phyloP scores from a whole-genome alignment of 2,888 invertebrate genomes.

The Rhingia rostrata region DNA sequence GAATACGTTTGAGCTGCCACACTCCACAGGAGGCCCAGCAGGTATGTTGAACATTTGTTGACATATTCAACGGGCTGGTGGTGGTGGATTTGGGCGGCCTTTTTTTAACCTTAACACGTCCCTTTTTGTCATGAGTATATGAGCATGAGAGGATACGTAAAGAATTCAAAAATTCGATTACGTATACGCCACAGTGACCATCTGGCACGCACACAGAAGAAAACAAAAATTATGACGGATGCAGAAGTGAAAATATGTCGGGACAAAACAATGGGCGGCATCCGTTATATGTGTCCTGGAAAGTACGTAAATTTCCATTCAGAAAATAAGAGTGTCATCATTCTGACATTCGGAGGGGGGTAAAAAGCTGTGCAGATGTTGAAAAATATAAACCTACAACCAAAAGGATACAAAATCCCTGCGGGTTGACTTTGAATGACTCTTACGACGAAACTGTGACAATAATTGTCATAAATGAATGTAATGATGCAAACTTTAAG shows the following conservation, averaged over 20 bases:
- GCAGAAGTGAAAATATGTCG: slow-evolving; percentile 15
- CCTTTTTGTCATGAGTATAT: neutral
- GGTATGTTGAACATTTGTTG: slow-evolving; percentile 64
- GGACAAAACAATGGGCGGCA: neutral
- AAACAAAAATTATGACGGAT: slow-evolving; percentile 20
- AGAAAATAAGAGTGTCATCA: slow-evolving; percentile 53
- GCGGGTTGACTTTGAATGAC: neutral
- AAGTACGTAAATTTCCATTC: slow-evolving; percentile 54
- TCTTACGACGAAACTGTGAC: too few species aligned
- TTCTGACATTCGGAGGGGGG: slow-evolving; percentile 8
- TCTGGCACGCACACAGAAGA: slow-evolving; percentile 36
- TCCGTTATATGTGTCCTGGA: neutral
- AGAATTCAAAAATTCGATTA: slow-evolving; percentile 67
- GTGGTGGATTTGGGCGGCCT: neutral
- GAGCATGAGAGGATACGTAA: slow-evolving; percentile 25
- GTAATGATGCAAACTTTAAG: too few species aligned
- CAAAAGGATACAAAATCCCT: neutral
- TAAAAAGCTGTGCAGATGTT: slow-evolving; percentile 16
- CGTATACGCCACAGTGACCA: slow-evolving; percentile 67
- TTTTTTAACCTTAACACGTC: slow-evolving; percentile 49
- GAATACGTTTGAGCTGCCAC: slow-evolving; percentile 51
- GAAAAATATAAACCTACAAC: neutral
- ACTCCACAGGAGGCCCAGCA: slow-evolving; percentile 28
- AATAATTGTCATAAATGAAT: too few species aligned
- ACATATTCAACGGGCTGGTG: slow-evolving; percentile 25